Conservation (phyloP, 2,797 vertebrate species). For the Clarias laeviceps region DNA sequence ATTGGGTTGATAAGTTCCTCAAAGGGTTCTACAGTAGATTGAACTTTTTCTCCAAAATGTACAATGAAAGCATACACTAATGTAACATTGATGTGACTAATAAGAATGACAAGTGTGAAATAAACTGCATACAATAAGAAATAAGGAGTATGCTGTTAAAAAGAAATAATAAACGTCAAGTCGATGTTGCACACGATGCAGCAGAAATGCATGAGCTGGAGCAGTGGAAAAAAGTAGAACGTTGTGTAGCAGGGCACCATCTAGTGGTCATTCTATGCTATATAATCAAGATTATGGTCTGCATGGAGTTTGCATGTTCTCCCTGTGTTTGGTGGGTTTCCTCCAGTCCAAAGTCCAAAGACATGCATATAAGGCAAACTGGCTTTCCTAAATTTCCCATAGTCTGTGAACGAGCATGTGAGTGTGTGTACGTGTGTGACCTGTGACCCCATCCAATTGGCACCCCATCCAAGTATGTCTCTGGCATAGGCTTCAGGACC, state of each 20-base stretch:
- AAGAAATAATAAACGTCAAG: not conserved
- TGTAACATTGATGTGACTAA: not conserved
- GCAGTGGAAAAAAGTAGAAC: not conserved
- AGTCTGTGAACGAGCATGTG: no score
- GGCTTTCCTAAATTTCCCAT: no score
- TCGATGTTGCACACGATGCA: not conserved
- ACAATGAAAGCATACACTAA: not conserved
- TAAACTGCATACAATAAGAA: not conserved
- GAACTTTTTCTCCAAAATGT: not conserved
- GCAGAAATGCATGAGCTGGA: not conserved
- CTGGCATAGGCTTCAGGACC: no score
- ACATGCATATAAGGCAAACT: no score
- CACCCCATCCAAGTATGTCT: no score
- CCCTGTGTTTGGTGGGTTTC: no score
- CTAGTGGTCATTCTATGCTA: slow-evolving; percentile 9
- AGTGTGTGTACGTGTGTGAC: no score
- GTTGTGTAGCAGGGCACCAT: not conserved
- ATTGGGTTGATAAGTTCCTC: not conserved
- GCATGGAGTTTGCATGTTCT: not conserved
- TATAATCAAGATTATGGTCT: not conserved
- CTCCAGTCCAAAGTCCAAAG: no score
- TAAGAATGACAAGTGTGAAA: not conserved
- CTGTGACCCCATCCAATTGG: no score
- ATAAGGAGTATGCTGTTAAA: not conserved
- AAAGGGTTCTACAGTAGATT: not conserved